Base-by-base conservation (phyloP, 2,797 vertebrate genomes). In the Lutjanus argentimaculatus region DNA sequence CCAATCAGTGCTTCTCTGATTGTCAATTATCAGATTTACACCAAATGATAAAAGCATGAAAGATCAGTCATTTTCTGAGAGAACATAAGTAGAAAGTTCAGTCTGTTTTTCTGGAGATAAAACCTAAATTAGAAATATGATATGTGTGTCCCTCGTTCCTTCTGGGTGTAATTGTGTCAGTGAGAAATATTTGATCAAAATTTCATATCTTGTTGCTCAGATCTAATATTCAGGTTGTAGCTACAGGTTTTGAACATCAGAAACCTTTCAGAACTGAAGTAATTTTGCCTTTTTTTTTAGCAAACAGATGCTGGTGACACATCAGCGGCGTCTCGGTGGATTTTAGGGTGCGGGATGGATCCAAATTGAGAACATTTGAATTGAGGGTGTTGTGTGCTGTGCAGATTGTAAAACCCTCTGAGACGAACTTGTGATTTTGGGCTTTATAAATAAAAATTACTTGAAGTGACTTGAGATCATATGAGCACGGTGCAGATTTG, bases 221-320 rank as follows among this genome's bases (percentile, higher is more conserved):
- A 67, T 76, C 66, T 81, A 30, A 42, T 83, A 68, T 84, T 79
- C 55, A 67, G 55, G 40, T 66, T 48, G 57, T 42, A 63, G 63
- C 43, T 58, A 10, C 43, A 49, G 52, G 16, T 67, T 82, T 42
- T n/a, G 40, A 75, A 72, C 67, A 55, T 57, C 13, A 48, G 40
- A 13, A 11, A 19, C 8, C 2, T 0, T 51, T 46, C 15, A 71
- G 42, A 67, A 21, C 9, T 45, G 45, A 76, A 73, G 49, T 9
- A 8, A 9, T 16, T 72, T 51, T 45, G 30, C 19, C 11, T n/a
- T n/a, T n/a, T 64, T 70, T 67, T 30, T 75, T 63, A 70, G 22
- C 42, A 7, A n/a, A 14, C 55, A 73, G 58, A 65, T 36, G 14
- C 14, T 65, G 67, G 69, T 67, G 17, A 64, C 40, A 16, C 42